A percentile compares a stretch with the other conserved stretches of the same genome.
Conservation (phyloP, 2,797 vertebrate species). For the Paramormyrops hopkinsi region DNA sequence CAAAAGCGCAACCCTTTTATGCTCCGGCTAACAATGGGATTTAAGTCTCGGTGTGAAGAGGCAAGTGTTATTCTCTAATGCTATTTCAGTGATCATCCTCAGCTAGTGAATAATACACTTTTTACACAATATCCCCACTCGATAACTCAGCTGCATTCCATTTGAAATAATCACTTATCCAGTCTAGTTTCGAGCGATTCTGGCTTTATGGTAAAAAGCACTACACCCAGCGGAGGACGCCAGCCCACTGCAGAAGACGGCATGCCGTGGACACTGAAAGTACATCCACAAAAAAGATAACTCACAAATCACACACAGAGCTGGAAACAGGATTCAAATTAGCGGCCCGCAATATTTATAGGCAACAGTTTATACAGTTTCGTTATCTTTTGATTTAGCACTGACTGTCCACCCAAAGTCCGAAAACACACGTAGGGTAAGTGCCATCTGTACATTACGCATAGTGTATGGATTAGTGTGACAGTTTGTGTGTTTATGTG, state of each 20-base stretch:
- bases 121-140: background rate
- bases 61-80: background rate
- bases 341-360: background rate
- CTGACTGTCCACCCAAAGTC: background rate
- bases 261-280: background rate
- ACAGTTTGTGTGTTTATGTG: background rate
- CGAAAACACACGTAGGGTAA: background rate
- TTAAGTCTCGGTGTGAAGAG: background rate
- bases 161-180: background rate
- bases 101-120: background rate
- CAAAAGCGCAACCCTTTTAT: slow-evolving; percentile 1
- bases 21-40: background rate
- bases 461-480: background rate
- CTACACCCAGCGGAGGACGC: background rate
- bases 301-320: background rate
- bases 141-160: background rate
- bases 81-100: background rate
- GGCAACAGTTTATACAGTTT: background rate
- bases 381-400: background rate
- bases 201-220: background rate
- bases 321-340: background rate
- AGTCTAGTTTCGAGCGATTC: background rate
- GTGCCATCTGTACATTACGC: background rate
- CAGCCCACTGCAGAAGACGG: background rate
- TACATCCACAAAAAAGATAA: background rate